Evolutionary conservation across 2,113 vertebrate genomes (phyloP).

Genomic region (Sebastes fasciatus): DNA sequence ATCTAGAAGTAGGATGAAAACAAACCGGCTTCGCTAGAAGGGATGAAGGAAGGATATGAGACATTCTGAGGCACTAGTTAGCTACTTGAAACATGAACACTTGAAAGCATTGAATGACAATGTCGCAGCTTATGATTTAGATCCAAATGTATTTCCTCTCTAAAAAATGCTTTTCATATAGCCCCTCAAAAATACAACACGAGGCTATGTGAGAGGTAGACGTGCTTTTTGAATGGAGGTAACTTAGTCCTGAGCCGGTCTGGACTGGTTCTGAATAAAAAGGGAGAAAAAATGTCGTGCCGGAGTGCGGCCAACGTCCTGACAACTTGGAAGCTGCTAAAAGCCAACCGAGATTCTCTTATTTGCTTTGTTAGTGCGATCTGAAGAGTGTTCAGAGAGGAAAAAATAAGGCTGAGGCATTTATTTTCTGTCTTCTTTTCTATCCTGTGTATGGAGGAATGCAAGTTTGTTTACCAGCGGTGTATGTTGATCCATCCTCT

Average conservation of each 20-base stretch:
- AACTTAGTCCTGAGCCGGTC: slow-evolving; percentile 27
- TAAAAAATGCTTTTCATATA: slow-evolving; percentile 28
- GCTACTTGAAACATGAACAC: background rate
- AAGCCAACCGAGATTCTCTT: slow-evolving; percentile 45
- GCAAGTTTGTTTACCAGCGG: slow-evolving; percentile 35
- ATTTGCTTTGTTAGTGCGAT: slow-evolving; percentile 12
- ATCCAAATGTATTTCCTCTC: slow-evolving; percentile 32
- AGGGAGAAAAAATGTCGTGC: slow-evolving; percentile 38
- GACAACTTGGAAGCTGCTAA: slow-evolving; percentile 59
- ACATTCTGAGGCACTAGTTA: slow-evolving; percentile 7
- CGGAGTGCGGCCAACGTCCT: slow-evolving; percentile 44
- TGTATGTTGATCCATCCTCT: slow-evolving; percentile 5
- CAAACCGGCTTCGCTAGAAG: slow-evolving; percentile 16
- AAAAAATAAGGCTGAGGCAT: background rate
- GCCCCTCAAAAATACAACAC: slow-evolving; percentile 20
- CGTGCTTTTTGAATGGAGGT: slow-evolving; percentile 31
- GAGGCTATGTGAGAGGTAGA: slow-evolving; percentile 13
- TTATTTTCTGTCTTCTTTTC: background rate
- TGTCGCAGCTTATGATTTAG: slow-evolving; percentile 7
- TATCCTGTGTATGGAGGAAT: slow-evolving; percentile 9
- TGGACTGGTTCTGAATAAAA: slow-evolving; percentile 54
- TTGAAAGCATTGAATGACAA: slow-evolving; percentile 16
- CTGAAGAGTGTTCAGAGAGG: slow-evolving; percentile 8
- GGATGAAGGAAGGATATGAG: slow-evolving; percentile 17
- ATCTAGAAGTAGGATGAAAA: slow-evolving; percentile 34